Percentiles rank a stretch among this genome's conserved stretches.
Evolutionary conservation across 1,140 invertebrate genomes (phyloP).

Genomic region (Sarcophaga peregrina): DNA sequence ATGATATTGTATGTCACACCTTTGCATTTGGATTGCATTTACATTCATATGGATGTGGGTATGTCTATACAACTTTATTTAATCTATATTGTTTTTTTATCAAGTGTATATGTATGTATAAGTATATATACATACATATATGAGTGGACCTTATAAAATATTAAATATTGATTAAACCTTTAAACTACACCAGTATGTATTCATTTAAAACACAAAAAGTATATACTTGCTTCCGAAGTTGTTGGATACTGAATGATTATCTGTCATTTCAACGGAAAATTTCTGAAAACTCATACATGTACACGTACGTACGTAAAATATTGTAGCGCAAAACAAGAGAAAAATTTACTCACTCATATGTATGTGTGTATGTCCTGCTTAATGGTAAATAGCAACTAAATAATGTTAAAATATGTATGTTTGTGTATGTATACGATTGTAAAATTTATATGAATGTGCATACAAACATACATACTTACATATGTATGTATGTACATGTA

Average conservation of each 20-base stretch:
- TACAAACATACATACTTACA: not conserved
- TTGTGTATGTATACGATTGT: not conserved
- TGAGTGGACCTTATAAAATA: too few species aligned
- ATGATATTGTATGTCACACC: too few species aligned
- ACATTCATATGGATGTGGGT: too few species aligned
- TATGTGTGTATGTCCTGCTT: not conserved
- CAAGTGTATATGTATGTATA: too few species aligned
- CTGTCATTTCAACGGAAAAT: not conserved
- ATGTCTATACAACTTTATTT: too few species aligned
- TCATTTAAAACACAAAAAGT: not conserved
- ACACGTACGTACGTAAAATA: not conserved
- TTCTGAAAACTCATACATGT: too few species aligned
- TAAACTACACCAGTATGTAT: too few species aligned
- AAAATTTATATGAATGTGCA: not conserved
- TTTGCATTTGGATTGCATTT: too few species aligned
- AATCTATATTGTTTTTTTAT: too few species aligned
- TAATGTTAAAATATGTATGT: not conserved
- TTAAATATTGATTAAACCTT: too few species aligned
- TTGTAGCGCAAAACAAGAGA: not conserved
- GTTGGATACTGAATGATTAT: constrained; percentile 19
- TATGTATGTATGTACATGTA: not conserved
- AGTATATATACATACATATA: too few species aligned
- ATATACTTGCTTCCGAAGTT: constrained; percentile 7
- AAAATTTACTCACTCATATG: not conserved
- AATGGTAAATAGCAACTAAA: not conserved